phyloP scores from a whole-genome alignment of 1,140 invertebrate species.

The Zaprionus taronus region DNA sequence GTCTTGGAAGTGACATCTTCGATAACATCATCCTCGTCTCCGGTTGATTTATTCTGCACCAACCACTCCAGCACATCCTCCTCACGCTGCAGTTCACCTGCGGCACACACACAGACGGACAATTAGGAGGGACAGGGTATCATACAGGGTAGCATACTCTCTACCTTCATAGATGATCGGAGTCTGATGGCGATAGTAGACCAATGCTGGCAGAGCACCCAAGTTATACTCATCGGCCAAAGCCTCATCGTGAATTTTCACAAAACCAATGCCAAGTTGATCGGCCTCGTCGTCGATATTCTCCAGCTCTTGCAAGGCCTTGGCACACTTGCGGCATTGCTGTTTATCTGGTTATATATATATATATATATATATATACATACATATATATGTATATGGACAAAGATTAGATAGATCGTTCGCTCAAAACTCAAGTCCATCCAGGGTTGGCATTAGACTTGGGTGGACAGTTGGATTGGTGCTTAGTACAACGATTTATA shows the following conservation, averaged over 20 bases:
- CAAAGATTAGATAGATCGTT: constrained; percentile 61
- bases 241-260: constrained; percentile 96
- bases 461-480: constrained; percentile 19
- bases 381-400: constrained; percentile 25
- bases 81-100: constrained; percentile 95
- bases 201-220: constrained; percentile 93
- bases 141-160: not conserved
- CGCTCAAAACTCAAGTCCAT: constrained; percentile 9
- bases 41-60: constrained; percentile 95
- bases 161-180: constrained; percentile 97
- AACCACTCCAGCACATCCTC: constrained; percentile 97
- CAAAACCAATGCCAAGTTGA: constrained; percentile 96
- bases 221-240: constrained; percentile 97
- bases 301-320: constrained; percentile 94
- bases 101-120: constrained; percentile 69
- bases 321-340: constrained; percentile 95
- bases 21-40: constrained; percentile 96
- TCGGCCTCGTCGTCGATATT: constrained; percentile 98
- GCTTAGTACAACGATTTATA: constrained; percentile 20
- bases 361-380: not conserved
- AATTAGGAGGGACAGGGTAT: constrained; percentile 14
- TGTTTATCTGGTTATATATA: constrained; percentile 90
- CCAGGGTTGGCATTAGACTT: constrained; percentile 36
- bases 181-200: constrained; percentile 97
- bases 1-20: constrained; percentile 96